Conservation (phyloP, 2,888 invertebrate genomes). For the Onthophagus sagittarius region DNA sequence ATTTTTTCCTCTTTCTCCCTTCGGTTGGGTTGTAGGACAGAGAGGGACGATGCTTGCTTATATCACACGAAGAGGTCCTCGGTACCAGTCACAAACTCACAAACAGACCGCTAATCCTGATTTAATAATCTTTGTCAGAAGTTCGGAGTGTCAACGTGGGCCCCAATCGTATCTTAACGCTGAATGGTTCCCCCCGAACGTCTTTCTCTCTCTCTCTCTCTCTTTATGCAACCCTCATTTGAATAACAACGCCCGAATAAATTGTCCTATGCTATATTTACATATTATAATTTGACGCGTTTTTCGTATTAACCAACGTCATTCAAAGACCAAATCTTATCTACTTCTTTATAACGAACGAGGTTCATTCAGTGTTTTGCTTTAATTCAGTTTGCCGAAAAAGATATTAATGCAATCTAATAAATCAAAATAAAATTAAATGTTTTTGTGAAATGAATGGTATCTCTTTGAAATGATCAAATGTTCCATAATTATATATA, state of each 20-base stretch:
- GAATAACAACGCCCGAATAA: conserved; percentile 42
- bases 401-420: too few species aligned
- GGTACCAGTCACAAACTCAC: conserved; percentile 32
- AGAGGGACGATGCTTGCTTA: neutral
- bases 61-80: neutral
- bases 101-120: conserved; percentile 50
- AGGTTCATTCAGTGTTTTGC: neutral
- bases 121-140: conserved; percentile 48
- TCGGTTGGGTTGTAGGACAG: conserved; percentile 22
- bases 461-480: too few species aligned
- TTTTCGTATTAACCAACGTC: conserved; percentile 18
- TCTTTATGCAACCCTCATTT: conserved; percentile 41
- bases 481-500: too few species aligned
- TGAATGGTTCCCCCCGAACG: conserved; percentile 42
- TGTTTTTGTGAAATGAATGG: too few species aligned
- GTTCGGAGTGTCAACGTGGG: conserved; percentile 45
- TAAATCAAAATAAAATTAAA: too few species aligned
- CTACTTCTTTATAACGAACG: neutral
- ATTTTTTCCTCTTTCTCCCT: conserved; percentile 12
- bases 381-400: neutral
- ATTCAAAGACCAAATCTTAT: neutral
- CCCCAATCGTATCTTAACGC: conserved; percentile 58
- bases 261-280: conserved; percentile 43
- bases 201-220: conserved; percentile 32
- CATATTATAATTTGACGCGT: conserved; percentile 40